Evolutionary conservation across 2,797 vertebrate species (phyloP), one percentile per base, ranked within the genome.

Genomic region (Valencia hispanica): DNA sequence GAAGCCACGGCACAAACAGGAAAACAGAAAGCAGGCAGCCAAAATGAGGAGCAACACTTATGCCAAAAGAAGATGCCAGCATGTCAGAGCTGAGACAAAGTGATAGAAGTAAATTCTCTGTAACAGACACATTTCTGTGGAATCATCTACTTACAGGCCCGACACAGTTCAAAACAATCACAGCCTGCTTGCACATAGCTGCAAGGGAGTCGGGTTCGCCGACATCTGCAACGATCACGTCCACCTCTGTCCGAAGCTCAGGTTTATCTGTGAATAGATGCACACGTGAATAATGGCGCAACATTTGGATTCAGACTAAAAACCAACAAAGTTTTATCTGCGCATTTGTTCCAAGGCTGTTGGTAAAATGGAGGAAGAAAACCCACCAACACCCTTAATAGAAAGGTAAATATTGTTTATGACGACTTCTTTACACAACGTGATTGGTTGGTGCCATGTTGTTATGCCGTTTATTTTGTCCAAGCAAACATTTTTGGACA

Each of bases 131-230:
- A 36, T 74, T 27, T 61, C 8, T 71, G 48, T 74, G 47, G n/a
- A 55, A 20, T 18, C 1, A 0, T 73, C 39, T 85, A 96, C 97
- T 97, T 96, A 99, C 98, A 89, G 98, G 98, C 80, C 98, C 98
- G 72, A 98, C 98, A 86, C 98, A 99, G 90, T 95, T 97, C 82
- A 99, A 97, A 92, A 99, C 96, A 93, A 99, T 89, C 39, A 95
- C 90, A 12, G 96, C 94, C 90, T 97, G 96, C 95, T 94, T 97
- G 94, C 97, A 97, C 97, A 99, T 97, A 83, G 95, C 91, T 78
- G 95, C 96, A 83, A 99, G 92, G 5, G 97, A 96, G 87, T 94
- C 94, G 36, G 94, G 91, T 87, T 98, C 97, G 71, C 61, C 79
- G 72, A 98, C 94, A 94, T 99, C 97, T 82, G 97, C 97, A 7